These are phyloP conservation scores for Xerus inauris DNA, from an alignment of 2,113 vertebrate species.

Conservation along the genomic window DNA sequence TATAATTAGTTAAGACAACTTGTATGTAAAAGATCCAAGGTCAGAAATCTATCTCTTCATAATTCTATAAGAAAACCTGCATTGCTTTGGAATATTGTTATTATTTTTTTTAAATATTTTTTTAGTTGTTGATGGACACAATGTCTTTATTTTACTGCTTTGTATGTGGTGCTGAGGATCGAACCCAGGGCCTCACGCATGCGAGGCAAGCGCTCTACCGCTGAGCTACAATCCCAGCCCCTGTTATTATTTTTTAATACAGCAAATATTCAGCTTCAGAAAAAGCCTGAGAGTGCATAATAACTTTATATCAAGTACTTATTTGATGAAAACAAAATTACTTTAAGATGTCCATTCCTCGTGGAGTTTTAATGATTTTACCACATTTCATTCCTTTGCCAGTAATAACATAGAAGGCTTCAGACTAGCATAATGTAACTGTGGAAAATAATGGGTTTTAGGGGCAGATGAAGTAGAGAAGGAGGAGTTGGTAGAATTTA, in stretches of 20 bases:
- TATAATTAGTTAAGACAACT: conserved; percentile 66
- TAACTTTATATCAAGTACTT: background rate
- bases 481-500: background rate
- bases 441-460: background rate
- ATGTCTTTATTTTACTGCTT: too few species aligned
- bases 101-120: too few species aligned
- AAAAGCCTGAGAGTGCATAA: background rate
- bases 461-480: background rate
- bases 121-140: too few species aligned
- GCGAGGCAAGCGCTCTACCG: too few species aligned
- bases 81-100: conserved; percentile 64
- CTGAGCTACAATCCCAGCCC: too few species aligned
- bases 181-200: too few species aligned
- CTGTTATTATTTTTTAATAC: background rate
- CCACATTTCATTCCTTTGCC: background rate
- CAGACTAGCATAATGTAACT: background rate
- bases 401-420: background rate
- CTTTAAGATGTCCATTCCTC: background rate
- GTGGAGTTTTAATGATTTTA: background rate
- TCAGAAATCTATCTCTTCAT: conserved; percentile 69
- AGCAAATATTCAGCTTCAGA: background rate
- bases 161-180: too few species aligned
- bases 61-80: conserved; percentile 32
- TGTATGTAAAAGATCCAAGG: conserved; percentile 50
- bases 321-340: background rate